Base-by-base conservation (phyloP, 2,113 vertebrate species). In the Rhegmatorhina hoffmannsi region DNA sequence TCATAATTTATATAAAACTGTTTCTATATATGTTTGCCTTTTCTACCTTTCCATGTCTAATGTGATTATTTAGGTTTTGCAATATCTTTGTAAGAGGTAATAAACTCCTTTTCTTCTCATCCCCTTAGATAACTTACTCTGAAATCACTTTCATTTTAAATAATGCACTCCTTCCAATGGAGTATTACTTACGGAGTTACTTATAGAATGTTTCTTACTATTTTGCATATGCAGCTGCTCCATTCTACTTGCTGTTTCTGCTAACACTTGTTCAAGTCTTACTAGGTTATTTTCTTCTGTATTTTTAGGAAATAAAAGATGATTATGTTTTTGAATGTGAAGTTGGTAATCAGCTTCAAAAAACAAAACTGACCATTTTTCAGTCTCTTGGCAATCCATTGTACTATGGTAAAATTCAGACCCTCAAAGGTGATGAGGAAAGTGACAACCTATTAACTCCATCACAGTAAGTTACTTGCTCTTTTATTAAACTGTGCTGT, bases 291-390 rank as follows among this genome's bases (percentile, higher is more conserved):
- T 50, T 97, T 25, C 69, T 89, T 96, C 12, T 85, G 19, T 92
- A 84, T 95, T 92, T 94, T 91, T 95, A 99, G 99, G 99, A 99
- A 94, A 95, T 99, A 62, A 98, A 99, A 95, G 99, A 99, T 92
- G 99, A 99, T 96, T 99, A 99, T 95, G 97, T 99, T 19, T 99
- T 99, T 97, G 99, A 99, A 98, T 99, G 98, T 97, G 99, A 99
- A 98, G 98, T 98, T 68, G 98, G 99, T 50, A 98, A 98, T 91
- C 99, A 99, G 83, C 97, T 98, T 97, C 99, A 99, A 91, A 99
- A 98, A 98, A 99, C 99, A 93, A 99, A 99, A 94, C 97, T 99
- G 91, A 99, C 99, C 29, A 98, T 99, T 97, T 98, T 99, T 96
- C 99, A 99, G 97, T 98, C 99, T 19, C 98, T 98, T 97, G 99